Conservation (phyloP, 1,140 invertebrate species). For the Mamestra configurata region DNA sequence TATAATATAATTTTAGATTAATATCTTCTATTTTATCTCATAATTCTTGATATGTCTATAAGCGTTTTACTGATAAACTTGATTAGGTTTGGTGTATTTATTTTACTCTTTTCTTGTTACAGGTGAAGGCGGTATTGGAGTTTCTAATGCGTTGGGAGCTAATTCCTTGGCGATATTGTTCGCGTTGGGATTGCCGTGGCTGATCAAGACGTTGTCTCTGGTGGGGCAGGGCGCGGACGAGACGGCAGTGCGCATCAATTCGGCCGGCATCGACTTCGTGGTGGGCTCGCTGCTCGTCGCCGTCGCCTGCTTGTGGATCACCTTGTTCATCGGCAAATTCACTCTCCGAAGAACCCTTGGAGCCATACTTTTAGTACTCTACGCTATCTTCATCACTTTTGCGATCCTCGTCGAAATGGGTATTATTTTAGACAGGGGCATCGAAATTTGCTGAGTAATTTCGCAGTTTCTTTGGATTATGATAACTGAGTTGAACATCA, state of each 20-base stretch:
- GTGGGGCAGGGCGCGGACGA: conserved; percentile 79
- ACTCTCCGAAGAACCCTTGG: conserved; percentile 89
- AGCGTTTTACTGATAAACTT: neutral
- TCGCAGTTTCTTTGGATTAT: conserved; percentile 12
- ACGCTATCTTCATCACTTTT: conserved; percentile 90
- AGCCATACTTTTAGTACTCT: conserved; percentile 88
- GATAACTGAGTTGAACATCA: conserved; percentile 22
- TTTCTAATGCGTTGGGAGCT: conserved; percentile 95
- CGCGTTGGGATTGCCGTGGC: conserved; percentile 95
- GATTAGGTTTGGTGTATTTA: neutral
- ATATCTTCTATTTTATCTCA: conserved; percentile 5
- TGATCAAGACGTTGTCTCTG: conserved; percentile 91
- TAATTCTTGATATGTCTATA: conserved; percentile 1
- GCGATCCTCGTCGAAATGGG: conserved; percentile 85
- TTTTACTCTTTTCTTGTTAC: conserved; percentile 64
- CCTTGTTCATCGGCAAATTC: conserved; percentile 89
- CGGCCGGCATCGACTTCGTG: conserved; percentile 90
- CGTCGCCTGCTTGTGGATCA: conserved; percentile 88
- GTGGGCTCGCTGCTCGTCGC: conserved; percentile 90
- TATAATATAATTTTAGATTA: neutral
- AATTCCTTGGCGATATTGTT: conserved; percentile 95
- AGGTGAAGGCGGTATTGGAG: conserved; percentile 95
- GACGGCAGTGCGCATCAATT: conserved; percentile 87
- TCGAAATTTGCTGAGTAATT: conserved; percentile 40
- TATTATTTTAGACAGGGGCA: conserved; percentile 69